Conservation (phyloP, 2,113 vertebrate species). For the Synodontis membranacea region DNA sequence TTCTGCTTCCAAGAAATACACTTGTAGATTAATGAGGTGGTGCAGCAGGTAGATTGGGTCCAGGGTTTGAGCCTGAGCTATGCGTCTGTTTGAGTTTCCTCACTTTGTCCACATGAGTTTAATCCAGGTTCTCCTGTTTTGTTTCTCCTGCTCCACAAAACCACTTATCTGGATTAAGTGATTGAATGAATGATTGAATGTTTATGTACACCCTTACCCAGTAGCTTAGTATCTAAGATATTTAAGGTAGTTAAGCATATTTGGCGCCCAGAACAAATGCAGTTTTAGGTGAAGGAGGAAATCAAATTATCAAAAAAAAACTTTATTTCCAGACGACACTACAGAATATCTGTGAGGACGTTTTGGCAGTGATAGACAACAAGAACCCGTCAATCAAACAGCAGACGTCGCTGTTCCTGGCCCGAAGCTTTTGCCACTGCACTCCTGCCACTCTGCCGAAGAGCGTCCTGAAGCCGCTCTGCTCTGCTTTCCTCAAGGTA, state of each 20-base stretch:
- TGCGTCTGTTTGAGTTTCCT: not conserved
- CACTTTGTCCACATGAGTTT: not conserved
- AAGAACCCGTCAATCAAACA: conserved; percentile 99
- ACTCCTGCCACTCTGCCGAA: conserved; percentile 88
- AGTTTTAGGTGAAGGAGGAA: not conserved
- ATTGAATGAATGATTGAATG: not conserved
- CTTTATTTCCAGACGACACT: conserved; percentile 81
- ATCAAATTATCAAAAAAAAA: not conserved
- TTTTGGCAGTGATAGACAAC: conserved; percentile 96
- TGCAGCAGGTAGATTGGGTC: not conserved
- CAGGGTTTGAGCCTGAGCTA: not conserved
- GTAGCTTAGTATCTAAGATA: not conserved
- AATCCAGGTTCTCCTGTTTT: not conserved
- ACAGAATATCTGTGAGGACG: conserved; percentile 92
- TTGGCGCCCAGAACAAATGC: not conserved
- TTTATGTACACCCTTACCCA: not conserved
- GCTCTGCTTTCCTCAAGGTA: conserved; percentile 95
- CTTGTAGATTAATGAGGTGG: not conserved
- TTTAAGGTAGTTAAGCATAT: not conserved
- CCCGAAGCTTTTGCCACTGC: conserved; percentile 92
- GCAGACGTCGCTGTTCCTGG: conserved; percentile 93
- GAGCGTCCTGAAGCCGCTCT: conserved; percentile 89
- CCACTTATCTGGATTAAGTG: not conserved
- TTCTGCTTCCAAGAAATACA: not conserved
- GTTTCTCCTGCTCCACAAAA: not conserved